Base-by-base conservation (phyloP, 2,797 vertebrate species). In the Enteromius afrohamiltoni region DNA sequence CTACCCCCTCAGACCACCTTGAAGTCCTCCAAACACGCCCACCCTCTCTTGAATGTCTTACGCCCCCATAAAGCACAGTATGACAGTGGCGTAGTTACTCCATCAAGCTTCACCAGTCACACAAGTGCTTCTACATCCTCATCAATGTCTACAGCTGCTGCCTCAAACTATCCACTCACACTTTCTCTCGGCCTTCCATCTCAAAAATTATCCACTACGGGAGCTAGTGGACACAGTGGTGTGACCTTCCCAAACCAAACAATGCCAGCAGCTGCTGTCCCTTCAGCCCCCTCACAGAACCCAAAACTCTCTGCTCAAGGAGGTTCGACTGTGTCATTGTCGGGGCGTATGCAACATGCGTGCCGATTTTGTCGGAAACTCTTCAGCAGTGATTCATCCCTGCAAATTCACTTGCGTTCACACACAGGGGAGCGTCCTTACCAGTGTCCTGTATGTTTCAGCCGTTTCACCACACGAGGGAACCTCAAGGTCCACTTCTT, bases 401-500 rank as follows among this genome's bases (percentile, higher is more conserved):
- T 97, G 60, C 97, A 97, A 91, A 97, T 98, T 92, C 97, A 98
- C 83, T 91, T 98, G 73, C 95, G 97, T 51, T 98, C 97, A 14
- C 97, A 98, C 89, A 98, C 97, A 0, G 97, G 97, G 0, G 97
- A 98, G 86, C 93, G 96, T 37, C 97, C 97, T 34, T 98, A 97
- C 87, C 96, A 97, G 88, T 98, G 97, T 87, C 96, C 96, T 4
- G 95, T 97, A 47, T 98, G 97, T 71, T 95, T 97, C 73, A 97
- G 96, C 87, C 96, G 96, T 37, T 98, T 98, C 88, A 97, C 97
- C 83, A 98, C 97, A 6, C 90, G 96, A 0, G 97, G 97, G 47
- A 98, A 98, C 91, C 95, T 98, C 23, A 98, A 98, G 89, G 96
- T 98, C 26, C 97, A 98, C 88, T 97, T 97, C 85, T 94, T 98